Conservation (phyloP, 2,888 invertebrate species). For the Caradrina kadenii region DNA sequence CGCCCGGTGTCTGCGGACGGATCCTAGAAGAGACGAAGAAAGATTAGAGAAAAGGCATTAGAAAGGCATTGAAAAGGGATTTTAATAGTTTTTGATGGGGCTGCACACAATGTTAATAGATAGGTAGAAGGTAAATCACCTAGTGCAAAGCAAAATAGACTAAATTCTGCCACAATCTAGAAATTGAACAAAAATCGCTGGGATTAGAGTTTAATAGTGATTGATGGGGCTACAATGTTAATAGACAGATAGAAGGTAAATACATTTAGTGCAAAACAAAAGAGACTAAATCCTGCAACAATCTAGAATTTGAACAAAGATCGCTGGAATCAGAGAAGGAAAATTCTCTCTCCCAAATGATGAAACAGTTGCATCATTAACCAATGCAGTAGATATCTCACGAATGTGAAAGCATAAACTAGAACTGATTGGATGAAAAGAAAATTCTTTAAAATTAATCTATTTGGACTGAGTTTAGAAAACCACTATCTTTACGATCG, state of each 20-base stretch:
- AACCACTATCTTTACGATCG: constrained; percentile 31
- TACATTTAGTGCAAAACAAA: neutral
- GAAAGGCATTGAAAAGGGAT: neutral
- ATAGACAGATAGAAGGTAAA: neutral
- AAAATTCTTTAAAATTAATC: constrained; percentile 4
- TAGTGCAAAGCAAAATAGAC: neutral
- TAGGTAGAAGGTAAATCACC: neutral
- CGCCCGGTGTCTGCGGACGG: constrained; percentile 97
- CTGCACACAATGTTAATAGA: neutral
- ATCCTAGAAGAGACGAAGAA: constrained; percentile 91
- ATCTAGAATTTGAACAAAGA: neutral
- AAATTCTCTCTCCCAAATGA: too few species aligned
- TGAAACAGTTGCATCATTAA: neutral
- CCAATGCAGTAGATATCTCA: neutral
- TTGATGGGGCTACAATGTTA: neutral
- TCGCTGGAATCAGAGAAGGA: neutral
- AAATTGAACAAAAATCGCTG: neutral
- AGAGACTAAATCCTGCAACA: neutral
- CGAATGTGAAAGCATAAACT: constrained; percentile 4
- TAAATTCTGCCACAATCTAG: neutral
- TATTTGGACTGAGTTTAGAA: constrained; percentile 10
- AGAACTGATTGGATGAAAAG: neutral
- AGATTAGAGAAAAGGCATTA: neutral
- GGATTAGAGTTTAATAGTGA: neutral
- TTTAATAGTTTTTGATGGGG: neutral